Evolutionary conservation across 2,888 invertebrate genomes (phyloP), one percentile per base, ranked within the genome.

Genomic region (Venusia cambrica): DNA sequence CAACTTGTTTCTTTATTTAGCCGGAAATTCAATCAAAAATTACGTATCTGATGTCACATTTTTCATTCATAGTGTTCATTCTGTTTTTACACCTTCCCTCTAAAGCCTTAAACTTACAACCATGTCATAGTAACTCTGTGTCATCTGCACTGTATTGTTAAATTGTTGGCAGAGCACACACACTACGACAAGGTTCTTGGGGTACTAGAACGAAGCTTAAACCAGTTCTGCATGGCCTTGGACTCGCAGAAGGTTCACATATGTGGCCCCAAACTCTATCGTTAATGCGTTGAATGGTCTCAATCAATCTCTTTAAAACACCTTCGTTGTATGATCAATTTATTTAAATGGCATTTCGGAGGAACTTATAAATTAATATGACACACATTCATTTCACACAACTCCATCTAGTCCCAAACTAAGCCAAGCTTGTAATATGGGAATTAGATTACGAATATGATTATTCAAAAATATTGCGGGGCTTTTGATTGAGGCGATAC

Each of bases 171-270:
- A 18, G 6, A 12, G 10, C 15, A 9, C 22, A 4, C 5, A 21
- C 12, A 35, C 12, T 22, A 16, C 20, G 42, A 43, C 20, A 38
- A 35, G 17, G 35, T 38, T 31, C 42, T 24, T 35, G 17, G 14
- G 28, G 14, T 20, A 24, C 12, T 33, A 35, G 25, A 34, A 25
- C 32, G 28, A 27, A 13, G 77, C 74, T 62, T 57, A 39, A 81
- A 83, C 84, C 62, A 73, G 84, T 84, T 74, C 36, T 38, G 24
- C 20, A 8, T 65, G 74, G 72, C 83, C 84, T 83, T 85, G 78
- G 63, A 20, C 50, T 40, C 57, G 57, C 68, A 62, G 69, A 69
- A 74, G 74, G 76, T 75, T 78, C 74, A 71, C 73, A 73, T 64
- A 59, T 68, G 63, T 58, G 77, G 67, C 72, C 72, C 26, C 64